Evolutionary conservation across 2,797 vertebrate species (phyloP).

Genomic region (Phataginus tetradactyla): DNA sequence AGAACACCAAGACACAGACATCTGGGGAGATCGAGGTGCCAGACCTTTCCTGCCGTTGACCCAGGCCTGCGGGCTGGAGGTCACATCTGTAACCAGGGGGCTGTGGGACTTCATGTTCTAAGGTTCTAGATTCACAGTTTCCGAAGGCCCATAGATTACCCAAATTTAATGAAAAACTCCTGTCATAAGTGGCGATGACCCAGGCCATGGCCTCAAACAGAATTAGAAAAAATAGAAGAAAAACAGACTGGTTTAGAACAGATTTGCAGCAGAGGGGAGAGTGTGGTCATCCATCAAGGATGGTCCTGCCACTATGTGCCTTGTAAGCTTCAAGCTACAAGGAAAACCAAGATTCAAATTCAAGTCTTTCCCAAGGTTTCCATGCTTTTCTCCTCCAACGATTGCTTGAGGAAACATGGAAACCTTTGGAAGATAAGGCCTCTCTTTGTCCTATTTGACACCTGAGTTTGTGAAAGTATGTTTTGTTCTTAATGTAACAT

Average conservation of each 20-base stretch:
- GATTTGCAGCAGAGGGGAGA: background rate
- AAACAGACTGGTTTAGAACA: background rate
- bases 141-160: background rate
- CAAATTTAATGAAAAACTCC: background rate
- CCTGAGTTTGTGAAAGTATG: background rate
- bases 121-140: background rate
- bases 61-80: background rate
- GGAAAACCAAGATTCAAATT: background rate
- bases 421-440: background rate
- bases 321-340: background rate
- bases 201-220: background rate
- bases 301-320: background rate
- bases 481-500: constrained; percentile 27
- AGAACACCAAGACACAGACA: background rate
- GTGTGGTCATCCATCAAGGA: background rate
- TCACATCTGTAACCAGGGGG: background rate
- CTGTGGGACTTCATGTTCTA: background rate
- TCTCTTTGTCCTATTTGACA: background rate
- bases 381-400: background rate
- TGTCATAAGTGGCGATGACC: background rate
- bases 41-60: background rate
- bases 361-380: background rate
- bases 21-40: background rate
- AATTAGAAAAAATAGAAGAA: constrained; percentile 31
- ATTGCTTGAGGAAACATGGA: background rate